Evolutionary conservation across 2,797 vertebrate species (phyloP), one percentile per base, ranked within the genome.

Genomic region (Pangasius macronema): DNA sequence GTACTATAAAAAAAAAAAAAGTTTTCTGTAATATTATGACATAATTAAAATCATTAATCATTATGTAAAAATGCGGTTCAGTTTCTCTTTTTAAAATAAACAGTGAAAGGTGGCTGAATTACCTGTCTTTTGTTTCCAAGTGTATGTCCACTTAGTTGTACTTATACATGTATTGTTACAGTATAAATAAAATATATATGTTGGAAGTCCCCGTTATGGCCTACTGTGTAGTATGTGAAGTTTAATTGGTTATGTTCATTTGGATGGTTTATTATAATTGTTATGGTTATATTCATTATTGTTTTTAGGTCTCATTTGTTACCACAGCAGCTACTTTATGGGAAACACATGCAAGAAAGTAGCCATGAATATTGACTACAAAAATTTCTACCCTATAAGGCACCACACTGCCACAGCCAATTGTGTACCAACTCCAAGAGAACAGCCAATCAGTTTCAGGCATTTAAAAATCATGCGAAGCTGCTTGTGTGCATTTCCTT

Each of bases 1-100:
- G 97, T 97, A 97, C 96, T 96, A 97, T 97, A 13, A 42, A 42
- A 97, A 97, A 97, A 97, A 97, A 97, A 97, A 97, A 94, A 53
- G 95, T 97, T 97, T 99, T 98, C 97, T 99, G 97, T 99, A 98
- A 99, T 97, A 98, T 94, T 96, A 96, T 98, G 98, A 97, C 96
- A 97, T 97, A 97, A 98, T 95, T 94, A 97, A 98, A 97, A 96
- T 96, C 96, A 98, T 99, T 99, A 97, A 96, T 96, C 96, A 98
- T 99, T 99, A 98, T 98, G 96, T 98, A 99, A 97, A 97, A 95
- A 89, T 83, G 84, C 90, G 88, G 83, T 88, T 90, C 84, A 68
- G 87, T 91, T 90, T 92, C 83, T 88, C 91, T 91, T 91, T 90
- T 90, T 89, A 79, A 70, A 80, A 75, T 49, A n/a, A 46, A 73